phyloP scores from a whole-genome alignment of 2,888 invertebrate genomes.

The Leptarthrus brevirostris region DNA sequence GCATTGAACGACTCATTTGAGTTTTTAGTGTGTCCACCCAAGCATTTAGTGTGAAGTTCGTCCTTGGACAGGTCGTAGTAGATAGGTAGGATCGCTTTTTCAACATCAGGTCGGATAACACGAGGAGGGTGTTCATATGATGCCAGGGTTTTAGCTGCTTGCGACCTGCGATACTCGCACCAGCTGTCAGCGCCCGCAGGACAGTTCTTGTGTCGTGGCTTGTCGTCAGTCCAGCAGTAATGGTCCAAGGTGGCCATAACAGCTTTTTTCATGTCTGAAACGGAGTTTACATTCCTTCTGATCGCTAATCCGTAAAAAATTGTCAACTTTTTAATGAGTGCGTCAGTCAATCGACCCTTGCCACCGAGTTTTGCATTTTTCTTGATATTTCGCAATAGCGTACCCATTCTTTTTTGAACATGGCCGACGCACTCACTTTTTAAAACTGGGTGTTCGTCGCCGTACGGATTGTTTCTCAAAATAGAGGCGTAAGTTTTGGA shows the following conservation, averaged over 20 bases:
- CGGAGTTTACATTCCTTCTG: not conserved
- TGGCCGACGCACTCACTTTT: conserved; percentile 44
- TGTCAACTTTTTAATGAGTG: not conserved
- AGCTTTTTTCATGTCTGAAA: conserved; percentile 18
- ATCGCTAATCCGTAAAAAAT: not conserved
- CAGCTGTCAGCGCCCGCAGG: conserved; percentile 5
- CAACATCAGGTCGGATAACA: conserved; percentile 34
- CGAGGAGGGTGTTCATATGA: conserved; percentile 1
- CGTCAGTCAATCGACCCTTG: not conserved
- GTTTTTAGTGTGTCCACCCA: conserved; percentile 47
- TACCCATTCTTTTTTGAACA: too few species aligned
- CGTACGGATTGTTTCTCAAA: not conserved
- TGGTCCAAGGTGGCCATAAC: not conserved
- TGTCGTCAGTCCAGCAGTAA: not conserved
- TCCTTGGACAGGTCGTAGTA: conserved; percentile 50
- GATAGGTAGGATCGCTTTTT: conserved; percentile 49
- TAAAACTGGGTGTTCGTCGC: not conserved
- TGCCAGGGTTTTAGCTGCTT: conserved; percentile 15
- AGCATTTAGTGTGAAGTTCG: conserved; percentile 39
- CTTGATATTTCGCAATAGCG: conserved; percentile 7
- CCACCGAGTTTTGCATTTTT: conserved; percentile 23
- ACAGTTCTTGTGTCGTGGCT: conserved; percentile 18
- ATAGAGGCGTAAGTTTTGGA: not conserved
- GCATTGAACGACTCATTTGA: conserved; percentile 42
- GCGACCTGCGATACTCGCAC: conserved; percentile 44